Conservation (phyloP, 2,797 vertebrate species). For the Jordanella pulchra region DNA sequence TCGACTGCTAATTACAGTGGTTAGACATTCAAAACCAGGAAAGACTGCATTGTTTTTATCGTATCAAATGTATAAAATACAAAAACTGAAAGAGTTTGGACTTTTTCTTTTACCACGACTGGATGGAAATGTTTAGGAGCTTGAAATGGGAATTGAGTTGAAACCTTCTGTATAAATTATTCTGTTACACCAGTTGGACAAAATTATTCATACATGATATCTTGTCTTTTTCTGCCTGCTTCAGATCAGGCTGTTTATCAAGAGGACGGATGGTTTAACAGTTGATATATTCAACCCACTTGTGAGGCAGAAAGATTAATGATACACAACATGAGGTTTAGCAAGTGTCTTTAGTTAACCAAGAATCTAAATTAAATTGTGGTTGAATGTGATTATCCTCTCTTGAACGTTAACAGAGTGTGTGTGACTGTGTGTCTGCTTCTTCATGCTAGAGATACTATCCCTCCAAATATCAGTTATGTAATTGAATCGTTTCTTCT, state of each 20-base stretch:
- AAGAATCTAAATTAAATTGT: background rate
- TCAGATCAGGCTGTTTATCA: background rate
- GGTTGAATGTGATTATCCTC: conserved; percentile 31
- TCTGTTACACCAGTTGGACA: background rate
- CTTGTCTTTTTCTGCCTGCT: background rate
- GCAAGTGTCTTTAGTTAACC: background rate
- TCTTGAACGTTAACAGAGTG: conserved; percentile 13
- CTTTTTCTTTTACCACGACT: background rate
- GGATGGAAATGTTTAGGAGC: background rate
- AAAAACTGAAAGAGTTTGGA: background rate
- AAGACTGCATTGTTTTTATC: too few relatives aligned
- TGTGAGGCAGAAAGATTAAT: background rate
- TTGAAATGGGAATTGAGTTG: background rate
- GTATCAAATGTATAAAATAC: background rate
- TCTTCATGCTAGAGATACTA: conserved; percentile 55
- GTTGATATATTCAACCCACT: background rate
- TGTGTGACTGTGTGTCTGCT: conserved; percentile 14
- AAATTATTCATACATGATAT: background rate
- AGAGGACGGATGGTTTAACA: background rate
- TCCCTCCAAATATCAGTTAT: conserved; percentile 70
- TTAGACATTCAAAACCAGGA: background rate
- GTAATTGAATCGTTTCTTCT: conserved; percentile 66
- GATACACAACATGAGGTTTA: background rate
- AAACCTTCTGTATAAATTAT: background rate
- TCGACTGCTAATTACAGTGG: background rate